Conservation (phyloP, 2,113 vertebrate species). For the Ondatra zibethicus region DNA sequence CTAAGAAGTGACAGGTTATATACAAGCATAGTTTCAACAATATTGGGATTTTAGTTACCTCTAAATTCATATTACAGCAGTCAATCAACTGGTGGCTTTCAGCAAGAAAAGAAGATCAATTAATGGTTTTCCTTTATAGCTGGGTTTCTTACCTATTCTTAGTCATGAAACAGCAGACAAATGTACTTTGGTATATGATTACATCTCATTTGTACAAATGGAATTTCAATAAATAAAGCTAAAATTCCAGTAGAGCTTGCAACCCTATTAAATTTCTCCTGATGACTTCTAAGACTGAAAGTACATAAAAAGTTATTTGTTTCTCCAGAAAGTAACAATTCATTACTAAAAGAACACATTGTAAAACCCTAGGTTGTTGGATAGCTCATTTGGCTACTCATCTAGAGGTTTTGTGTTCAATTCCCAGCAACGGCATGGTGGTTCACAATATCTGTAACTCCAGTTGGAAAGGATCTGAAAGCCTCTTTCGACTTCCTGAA, state of each 20-base stretch:
- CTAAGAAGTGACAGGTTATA: constrained; percentile 48
- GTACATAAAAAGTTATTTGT: constrained; percentile 53
- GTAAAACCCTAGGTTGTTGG: constrained; percentile 37
- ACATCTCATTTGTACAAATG: constrained; percentile 55
- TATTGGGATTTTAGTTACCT: constrained; percentile 37
- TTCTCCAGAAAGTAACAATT: constrained; percentile 16
- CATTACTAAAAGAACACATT: constrained; percentile 46
- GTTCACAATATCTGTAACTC: too few species aligned
- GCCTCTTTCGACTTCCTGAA: too few species aligned
- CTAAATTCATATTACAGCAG: constrained; percentile 72
- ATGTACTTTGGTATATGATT: constrained; percentile 43
- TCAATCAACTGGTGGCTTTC: constrained; percentile 67
- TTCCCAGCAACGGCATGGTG: too few species aligned
- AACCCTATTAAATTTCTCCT: constrained; percentile 49
- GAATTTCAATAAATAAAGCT: constrained; percentile 62
- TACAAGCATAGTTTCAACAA: constrained; percentile 35
- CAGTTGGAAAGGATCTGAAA: too few species aligned
- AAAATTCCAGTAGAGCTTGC: constrained; percentile 33
- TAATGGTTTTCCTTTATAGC: constrained; percentile 70
- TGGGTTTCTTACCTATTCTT: constrained; percentile 27
- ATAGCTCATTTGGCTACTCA: background rate
- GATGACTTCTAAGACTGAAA: background rate
- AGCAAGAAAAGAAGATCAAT: constrained; percentile 70
- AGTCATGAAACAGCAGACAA: constrained; percentile 37
- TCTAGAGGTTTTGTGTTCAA: too few species aligned